Base-by-base conservation (phyloP, 2,888 invertebrate species). In the Gortyna flavago region DNA sequence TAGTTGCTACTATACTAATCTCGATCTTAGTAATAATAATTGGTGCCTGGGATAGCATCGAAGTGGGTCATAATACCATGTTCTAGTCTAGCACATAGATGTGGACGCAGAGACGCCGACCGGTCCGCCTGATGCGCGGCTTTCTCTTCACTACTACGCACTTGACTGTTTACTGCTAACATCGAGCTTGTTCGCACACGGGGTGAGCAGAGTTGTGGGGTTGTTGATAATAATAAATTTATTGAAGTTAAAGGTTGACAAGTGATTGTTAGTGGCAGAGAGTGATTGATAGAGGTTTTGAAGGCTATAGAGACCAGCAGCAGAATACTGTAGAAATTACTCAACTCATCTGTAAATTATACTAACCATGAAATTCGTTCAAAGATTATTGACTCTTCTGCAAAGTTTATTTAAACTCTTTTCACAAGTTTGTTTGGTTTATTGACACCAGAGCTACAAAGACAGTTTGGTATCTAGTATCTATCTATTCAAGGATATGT, bases 111-210 rank as follows among this genome's bases (percentile, higher is more conserved):
- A 88, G 72, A 57, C 48, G 71, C 41, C 68, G 84, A 88, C 89
- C 87, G 88, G 87, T 86, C 79, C 48, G 67, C 72, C 77, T 85
- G 89, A 89, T 85, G 91, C 84, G 88, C 75, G 87, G 90, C 91
- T 91, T 91, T 91, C 90, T 90, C 90, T 77, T 83, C 79, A 81
- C 83, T 70, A 74, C 79, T 81, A 76, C 81, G 80, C 87, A 81
- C 81, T 78, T 75, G 77, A 75, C 71, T 70, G 74, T 71, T 41
- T 75, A 21, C 61, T 66, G 70, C 73, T 64, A 81, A 38, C 61
- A 38, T 83, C 64, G n/a, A 32, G 73, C 61, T 67, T 54, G 57
- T 41, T 57, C 13, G 54, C 44, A 66, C 35, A 35, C 25, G 7
- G 38, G 48, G 48, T 70, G 5, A 2, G 70, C 41, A 72, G 67